A percentile compares a stretch with the other conserved stretches of the same genome.
Evolutionary conservation across 2,113 vertebrate species (phyloP).

Genomic region (Hymenochirus boettgeri): DNA sequence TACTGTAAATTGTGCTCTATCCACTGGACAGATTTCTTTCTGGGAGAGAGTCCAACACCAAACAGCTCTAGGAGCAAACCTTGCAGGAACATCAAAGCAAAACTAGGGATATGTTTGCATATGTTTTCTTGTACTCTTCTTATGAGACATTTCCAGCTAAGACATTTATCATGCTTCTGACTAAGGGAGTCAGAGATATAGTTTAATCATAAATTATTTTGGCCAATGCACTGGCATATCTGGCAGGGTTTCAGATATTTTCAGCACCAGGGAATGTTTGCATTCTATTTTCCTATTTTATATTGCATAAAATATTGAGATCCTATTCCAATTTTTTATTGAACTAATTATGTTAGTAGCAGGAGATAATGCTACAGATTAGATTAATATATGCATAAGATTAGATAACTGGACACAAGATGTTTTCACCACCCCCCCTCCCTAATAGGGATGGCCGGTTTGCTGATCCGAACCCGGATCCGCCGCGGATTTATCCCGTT

Average conservation of each 20-base stretch:
- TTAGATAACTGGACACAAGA: no score
- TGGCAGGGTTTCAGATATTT: slow-evolving; percentile 26
- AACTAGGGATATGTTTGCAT: slow-evolving; percentile 32
- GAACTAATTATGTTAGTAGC: no score
- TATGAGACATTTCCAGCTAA: slow-evolving; percentile 40
- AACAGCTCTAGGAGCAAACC: slow-evolving; percentile 27
- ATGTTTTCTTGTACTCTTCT: slow-evolving; percentile 35
- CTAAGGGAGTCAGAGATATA: slow-evolving; percentile 31
- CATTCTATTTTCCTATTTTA: slow-evolving; percentile 24
- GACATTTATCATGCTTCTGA: slow-evolving; percentile 35
- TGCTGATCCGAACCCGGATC: no score
- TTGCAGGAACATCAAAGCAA: slow-evolving; percentile 38
- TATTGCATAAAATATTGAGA: no score
- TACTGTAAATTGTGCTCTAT: slow-evolving; percentile 4
- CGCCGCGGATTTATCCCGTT: no score
- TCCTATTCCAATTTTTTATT: no score
- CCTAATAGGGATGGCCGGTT: no score
- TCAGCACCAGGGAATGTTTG: slow-evolving; percentile 23
- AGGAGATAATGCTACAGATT: no score
- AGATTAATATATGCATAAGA: no score
- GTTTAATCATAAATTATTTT: slow-evolving; percentile 42
- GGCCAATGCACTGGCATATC: slow-evolving; percentile 21
- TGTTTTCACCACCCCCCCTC: no score
- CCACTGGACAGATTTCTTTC: slow-evolving; percentile 22
- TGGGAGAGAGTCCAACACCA: slow-evolving; percentile 35